A percentile compares a stretch with the other conserved stretches of the same genome.
Evolutionary conservation across 2,113 vertebrate genomes (phyloP).

Genomic region (Nannobrachium achirus): DNA sequence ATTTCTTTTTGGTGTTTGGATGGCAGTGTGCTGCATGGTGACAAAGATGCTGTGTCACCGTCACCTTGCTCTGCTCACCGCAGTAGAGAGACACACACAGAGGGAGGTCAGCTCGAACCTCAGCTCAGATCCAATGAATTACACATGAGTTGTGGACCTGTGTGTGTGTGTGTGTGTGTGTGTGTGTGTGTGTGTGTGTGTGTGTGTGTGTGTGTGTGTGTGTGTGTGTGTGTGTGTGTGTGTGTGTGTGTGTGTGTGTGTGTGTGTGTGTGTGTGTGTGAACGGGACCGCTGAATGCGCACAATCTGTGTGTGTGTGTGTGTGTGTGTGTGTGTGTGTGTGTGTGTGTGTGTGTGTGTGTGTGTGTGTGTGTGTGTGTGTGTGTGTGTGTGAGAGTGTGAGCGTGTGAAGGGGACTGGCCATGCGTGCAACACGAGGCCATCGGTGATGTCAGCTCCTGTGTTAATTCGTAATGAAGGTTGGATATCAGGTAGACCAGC

Average conservation of each 20-base stretch:
- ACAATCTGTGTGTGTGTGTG: too few species aligned
- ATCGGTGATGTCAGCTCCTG: slow-evolving; percentile 51
- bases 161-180: not conserved
- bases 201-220: too few species aligned
- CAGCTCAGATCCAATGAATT: slow-evolving; percentile 55
- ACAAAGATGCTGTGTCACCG: not conserved
- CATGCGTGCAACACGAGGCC: slow-evolving; percentile 68
- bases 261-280: too few species aligned
- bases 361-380: too few species aligned
- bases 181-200: too few species aligned
- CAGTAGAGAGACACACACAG: slow-evolving; percentile 28
- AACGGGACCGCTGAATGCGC: slow-evolving; percentile 30
- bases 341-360: too few species aligned
- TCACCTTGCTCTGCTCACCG: not conserved
- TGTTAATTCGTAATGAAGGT: slow-evolving; percentile 75
- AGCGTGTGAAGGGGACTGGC: slow-evolving; percentile 4
- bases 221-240: too few species aligned
- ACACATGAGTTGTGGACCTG: slow-evolving; percentile 52
- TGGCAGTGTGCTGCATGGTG: too few species aligned
- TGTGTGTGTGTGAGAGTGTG: too few species aligned
- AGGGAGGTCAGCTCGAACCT: slow-evolving; percentile 55
- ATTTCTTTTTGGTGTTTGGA: too few species aligned
- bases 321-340: too few species aligned
- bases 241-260: too few species aligned
- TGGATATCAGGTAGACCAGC: slow-evolving; percentile 60